Percentiles rank a stretch among this genome's conserved stretches.
Evolutionary conservation across 2,797 vertebrate species (phyloP).

Genomic region (Gallinago stenura): DNA sequence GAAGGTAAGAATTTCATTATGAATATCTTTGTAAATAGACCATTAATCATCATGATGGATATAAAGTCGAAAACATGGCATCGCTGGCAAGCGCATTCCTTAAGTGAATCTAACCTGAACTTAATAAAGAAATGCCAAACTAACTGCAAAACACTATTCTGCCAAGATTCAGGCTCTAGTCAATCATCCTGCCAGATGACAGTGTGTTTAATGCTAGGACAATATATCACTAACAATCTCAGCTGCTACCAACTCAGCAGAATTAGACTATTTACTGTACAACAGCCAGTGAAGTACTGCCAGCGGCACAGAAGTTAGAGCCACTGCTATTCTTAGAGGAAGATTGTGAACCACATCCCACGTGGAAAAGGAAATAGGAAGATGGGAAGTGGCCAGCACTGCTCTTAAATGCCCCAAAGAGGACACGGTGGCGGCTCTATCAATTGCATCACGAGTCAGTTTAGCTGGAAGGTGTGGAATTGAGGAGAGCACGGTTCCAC

Average conservation of each 20-base stretch:
- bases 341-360: not conserved
- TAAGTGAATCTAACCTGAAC: constrained; percentile 71
- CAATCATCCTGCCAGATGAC: constrained; percentile 65
- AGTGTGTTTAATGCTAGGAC: constrained; percentile 26
- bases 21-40: constrained; percentile 60
- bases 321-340: not conserved
- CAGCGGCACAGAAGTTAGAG: not conserved
- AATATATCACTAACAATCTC: constrained; percentile 52
- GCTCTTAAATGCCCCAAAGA: not conserved
- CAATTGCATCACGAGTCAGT: not conserved
- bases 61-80: constrained; percentile 8
- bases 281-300: not conserved
- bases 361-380: not conserved
- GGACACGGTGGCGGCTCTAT: not conserved
- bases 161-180: constrained; percentile 49
- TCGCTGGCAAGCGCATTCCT: constrained; percentile 46
- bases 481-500: not conserved
- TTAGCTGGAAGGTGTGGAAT: not conserved
- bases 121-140: constrained; percentile 66
- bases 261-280: constrained; percentile 32
- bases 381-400: not conserved
- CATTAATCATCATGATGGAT: constrained; percentile 63
- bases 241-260: constrained; percentile 54
- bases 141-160: constrained; percentile 45
- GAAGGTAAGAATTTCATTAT: constrained; percentile 61